Base-by-base conservation (phyloP, 2,888 invertebrate genomes). In the Brenthis hecate region DNA sequence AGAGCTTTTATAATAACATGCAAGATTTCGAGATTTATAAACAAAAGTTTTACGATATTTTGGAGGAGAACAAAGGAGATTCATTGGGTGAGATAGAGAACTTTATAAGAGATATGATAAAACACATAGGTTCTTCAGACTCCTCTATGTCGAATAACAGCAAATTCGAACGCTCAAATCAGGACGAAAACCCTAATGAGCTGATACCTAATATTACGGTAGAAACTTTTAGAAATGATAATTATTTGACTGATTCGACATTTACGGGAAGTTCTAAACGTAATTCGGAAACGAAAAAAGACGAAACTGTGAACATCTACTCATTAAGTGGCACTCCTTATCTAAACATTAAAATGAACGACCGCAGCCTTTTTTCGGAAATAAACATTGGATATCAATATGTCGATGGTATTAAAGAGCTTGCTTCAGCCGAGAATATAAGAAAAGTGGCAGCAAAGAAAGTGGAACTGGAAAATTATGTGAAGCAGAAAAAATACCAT, bases 61-160 rank as follows among this genome's bases (percentile, higher is more conserved):
- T 91, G 47, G 76, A 77, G 6, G 89, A 84, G 68, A 87, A 81
- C 71, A 80, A 79, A 48, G 83, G 80, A 2, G 85, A 87, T 5
- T 82, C 85, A 1, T 66, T 89, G 0, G 76, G 74, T 8, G 87
- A 88, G 64, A 89, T 90, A 89, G 89, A 90, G 75, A 81, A 85
- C 2, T 90, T 91, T 67, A 85, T 91, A 57, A 88, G 81, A 74
- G 88, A 90, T 51, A 86, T 90, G 82, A 84, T 91, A 71, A 84
- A 87, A 13, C 81, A 88, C 63, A 87, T 90, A n/a, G 80, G 84
- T 72, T 85, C 86, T 2, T 82, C 86, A 0, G 86, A 87, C 13
- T 81, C 81, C 13, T 75, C 78, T 4, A 64, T 76, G 11, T 75
- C 79, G 3, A 74, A 74, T 57, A 76, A 76, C 11, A 76, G 71